phyloP scores from a whole-genome alignment of 2,797 vertebrate species.

The Gobionotothen gibberifrons region DNA sequence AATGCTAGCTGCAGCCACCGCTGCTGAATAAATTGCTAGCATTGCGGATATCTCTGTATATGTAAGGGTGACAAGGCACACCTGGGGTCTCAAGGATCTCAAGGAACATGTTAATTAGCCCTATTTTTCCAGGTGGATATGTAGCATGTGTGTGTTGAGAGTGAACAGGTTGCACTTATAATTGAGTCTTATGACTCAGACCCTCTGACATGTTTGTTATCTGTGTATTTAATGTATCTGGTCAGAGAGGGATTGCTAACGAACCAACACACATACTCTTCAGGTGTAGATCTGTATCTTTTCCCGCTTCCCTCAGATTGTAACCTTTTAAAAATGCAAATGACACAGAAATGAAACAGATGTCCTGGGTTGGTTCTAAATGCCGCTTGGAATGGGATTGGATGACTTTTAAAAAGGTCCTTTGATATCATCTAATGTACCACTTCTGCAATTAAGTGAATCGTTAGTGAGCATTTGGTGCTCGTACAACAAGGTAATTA shows the following conservation, averaged over 20 bases:
- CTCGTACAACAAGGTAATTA: slow-evolving; percentile 83
- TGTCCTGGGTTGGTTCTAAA: slow-evolving; percentile 76
- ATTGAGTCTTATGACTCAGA: slow-evolving; percentile 58
- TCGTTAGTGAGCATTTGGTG: slow-evolving; percentile 81
- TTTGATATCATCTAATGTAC: slow-evolving; percentile 79
- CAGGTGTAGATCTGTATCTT: slow-evolving; percentile 33
- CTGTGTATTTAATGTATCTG: slow-evolving; percentile 27
- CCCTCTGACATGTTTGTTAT: slow-evolving; percentile 39
- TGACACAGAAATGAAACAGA: slow-evolving; percentile 75
- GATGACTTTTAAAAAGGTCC: slow-evolving; percentile 82
- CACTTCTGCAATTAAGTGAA: slow-evolving; percentile 83
- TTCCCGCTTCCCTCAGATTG: slow-evolving; percentile 48
- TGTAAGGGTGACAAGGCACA: slow-evolving; percentile 80
- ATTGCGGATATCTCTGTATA: slow-evolving; percentile 71
- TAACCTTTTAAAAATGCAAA: slow-evolving; percentile 86
- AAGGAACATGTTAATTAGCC: slow-evolving; percentile 82
- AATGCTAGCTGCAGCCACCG: slow-evolving; percentile 71
- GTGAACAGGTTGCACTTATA: slow-evolving; percentile 57
- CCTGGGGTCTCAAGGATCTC: slow-evolving; percentile 75
- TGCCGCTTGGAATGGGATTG: slow-evolving; percentile 69
- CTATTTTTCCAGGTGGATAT: slow-evolving; percentile 72
- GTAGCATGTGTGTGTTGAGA: slow-evolving; percentile 11
- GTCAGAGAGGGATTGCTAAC: slow-evolving; percentile 8
- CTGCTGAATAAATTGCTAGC: slow-evolving; percentile 82
- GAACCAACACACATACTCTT: slow-evolving; percentile 36